These are phyloP conservation scores for Diadumene lineata DNA, from an alignment of 92 coral and sea anemone species.

Conservation along the genomic window DNA sequence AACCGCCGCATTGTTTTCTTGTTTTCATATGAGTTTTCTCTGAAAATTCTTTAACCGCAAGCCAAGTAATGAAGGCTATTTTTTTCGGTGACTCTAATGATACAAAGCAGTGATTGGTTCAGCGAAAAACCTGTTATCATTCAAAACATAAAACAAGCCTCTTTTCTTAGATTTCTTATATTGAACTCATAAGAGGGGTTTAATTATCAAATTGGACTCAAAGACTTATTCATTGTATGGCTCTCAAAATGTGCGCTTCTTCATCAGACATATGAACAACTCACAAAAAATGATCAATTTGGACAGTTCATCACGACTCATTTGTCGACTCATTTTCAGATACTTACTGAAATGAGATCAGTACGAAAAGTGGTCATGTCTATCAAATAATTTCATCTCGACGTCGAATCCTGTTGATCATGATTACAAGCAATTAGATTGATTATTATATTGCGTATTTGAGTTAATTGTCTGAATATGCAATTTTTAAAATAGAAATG, in stretches of 20 bases:
- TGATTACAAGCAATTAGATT: too few species aligned
- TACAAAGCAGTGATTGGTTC: slow-evolving; percentile 16
- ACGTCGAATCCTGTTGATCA: too few species aligned
- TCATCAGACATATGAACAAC: too few species aligned
- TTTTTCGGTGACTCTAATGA: slow-evolving; percentile 3
- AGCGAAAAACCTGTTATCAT: background rate
- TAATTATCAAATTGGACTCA: background rate
- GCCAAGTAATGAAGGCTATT: slow-evolving; percentile 21
- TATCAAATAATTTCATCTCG: too few species aligned
- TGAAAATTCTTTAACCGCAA: slow-evolving; percentile 31
- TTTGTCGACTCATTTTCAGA: too few species aligned
- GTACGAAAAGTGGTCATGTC: too few species aligned
- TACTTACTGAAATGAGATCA: too few species aligned
- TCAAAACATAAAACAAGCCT: background rate
- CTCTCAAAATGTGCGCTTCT: slow-evolving; percentile 5
- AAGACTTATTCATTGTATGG: background rate
- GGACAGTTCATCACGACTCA: too few species aligned
- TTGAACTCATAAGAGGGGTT: background rate
- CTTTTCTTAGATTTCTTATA: background rate
- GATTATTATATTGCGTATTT: too few species aligned
- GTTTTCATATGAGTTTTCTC: slow-evolving; percentile 15
- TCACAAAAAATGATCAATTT: too few species aligned
- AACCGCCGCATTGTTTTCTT: slow-evolving; percentile 21
- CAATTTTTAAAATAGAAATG: slow-evolving; percentile 1
- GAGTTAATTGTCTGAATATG: too few species aligned